Percentiles rank a stretch among this genome's conserved stretches.
Evolutionary conservation across 35 echinoderm and acorn worm genomes (phyloP).

Genomic region (Heliocidaris erythrogramma): DNA sequence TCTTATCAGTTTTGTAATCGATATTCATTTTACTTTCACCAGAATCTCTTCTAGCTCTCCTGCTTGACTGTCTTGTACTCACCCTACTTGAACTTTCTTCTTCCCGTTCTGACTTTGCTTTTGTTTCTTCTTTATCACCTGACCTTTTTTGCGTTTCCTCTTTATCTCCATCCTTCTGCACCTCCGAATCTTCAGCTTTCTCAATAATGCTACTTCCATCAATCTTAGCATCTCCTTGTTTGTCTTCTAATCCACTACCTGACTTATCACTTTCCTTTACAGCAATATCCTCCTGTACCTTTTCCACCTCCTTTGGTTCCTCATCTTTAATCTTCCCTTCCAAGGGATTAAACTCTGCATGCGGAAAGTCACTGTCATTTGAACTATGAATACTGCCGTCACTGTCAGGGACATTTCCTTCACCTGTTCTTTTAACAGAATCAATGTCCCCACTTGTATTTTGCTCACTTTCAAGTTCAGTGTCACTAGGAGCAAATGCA

Average conservation of each 20-base stretch:
- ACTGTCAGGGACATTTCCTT: not conserved
- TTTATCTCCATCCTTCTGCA: not conserved
- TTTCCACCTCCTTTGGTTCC: not conserved
- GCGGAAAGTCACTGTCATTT: not conserved
- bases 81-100: not conserved
- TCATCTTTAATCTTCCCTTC: not conserved
- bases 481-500: not conserved
- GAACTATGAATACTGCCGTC: not conserved
- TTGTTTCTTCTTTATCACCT: not conserved
- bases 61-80: conserved; percentile 37
- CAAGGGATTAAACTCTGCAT: not conserved
- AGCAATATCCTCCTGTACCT: not conserved
- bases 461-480: not conserved
- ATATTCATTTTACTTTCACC: not conserved
- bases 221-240: not conserved
- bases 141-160: not conserved
- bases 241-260: not conserved
- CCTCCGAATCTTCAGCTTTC: not conserved
- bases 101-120: not conserved
- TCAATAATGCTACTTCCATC: not conserved
- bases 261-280: not conserved
- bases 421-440: not conserved
- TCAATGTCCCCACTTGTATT: not conserved
- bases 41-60: not conserved
- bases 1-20: not conserved